Base-by-base conservation (phyloP, 2,797 vertebrate genomes). In the Hephaestus fuliginosus region DNA sequence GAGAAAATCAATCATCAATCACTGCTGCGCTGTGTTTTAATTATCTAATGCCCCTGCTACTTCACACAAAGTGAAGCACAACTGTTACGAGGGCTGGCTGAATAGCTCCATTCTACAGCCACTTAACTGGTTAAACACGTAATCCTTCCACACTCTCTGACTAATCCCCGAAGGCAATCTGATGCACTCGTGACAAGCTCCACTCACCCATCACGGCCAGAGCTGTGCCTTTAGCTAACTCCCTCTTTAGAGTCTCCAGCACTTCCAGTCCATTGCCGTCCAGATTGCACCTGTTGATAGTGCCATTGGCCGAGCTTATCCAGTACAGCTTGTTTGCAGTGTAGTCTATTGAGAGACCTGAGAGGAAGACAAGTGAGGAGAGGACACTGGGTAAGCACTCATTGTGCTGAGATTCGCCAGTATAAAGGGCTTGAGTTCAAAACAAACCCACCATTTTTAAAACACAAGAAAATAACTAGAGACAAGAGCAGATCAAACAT, bases 121-220 rank as follows among this genome's bases (percentile, higher is more conserved):
- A 90, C 78, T 86, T 71, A 83, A 83, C 83, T 84, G 72, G 82
- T 92, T 88, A 86, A 86, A 92, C 80, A 79, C 83, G 90, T 91
- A 95, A 94, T 94, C 89, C 91, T 75, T 73, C 77, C 86, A 84
- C 81, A 85, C 81, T 79, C 78, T 76, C 83, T 25, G 51, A 80
- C 33, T 82, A 93, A 90, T 93, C 83, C 92, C 86, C 83, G 64
- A 7, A 3, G 81, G 89, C 77, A 63, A 86, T 82, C 71, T 70
- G 77, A 87, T 85, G 64, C 72, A 87, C 91, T 92, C n/a, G 63
- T 84, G 86, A 92, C 90, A 70, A 73, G 43, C 33, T 88, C 72
- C 86, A 97, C 97, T 98, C 96, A 99, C 98, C 98, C 97, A 99
- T 99, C 92, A 99, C 95, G n/a, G 98, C 98, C 93, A 99, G 95